Percentiles rank a stretch among this genome's conserved stretches.
Conservation (phyloP, 2,113 vertebrate genomes). For the Periophthalmus modestus region DNA sequence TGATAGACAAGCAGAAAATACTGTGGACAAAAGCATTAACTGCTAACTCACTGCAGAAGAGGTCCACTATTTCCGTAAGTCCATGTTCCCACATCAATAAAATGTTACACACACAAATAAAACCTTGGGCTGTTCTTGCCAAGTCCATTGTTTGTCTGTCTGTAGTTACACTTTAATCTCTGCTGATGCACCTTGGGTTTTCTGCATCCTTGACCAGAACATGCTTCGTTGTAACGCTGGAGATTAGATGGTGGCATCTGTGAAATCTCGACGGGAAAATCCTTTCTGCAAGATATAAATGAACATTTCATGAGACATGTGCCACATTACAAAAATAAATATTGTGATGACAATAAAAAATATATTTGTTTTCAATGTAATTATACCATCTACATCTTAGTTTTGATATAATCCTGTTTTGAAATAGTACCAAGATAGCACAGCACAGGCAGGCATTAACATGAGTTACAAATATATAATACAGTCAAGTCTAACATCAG, state of each 20-base stretch:
- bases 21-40: background rate
- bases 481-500: too few relatives aligned
- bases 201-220: background rate
- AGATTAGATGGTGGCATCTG: slow-evolving; percentile 55
- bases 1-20: background rate
- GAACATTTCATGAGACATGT: background rate
- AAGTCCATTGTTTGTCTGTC: background rate
- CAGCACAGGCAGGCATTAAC: too few relatives aligned
- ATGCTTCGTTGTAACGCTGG: background rate
- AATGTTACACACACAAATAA: background rate
- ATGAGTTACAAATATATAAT: too few relatives aligned
- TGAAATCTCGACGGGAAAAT: slow-evolving; percentile 71
- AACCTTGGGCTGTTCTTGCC: background rate
- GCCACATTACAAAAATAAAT: background rate
- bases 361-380: background rate
- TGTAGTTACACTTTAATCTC: background rate
- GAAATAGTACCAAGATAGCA: too few relatives aligned
- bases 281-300: slow-evolving; percentile 75
- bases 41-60: slow-evolving; percentile 13
- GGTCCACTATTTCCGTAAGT: slow-evolving; percentile 11
- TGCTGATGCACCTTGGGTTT: background rate
- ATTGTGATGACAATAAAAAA: background rate
- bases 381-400: background rate
- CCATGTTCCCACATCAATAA: background rate
- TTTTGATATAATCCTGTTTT: too few relatives aligned